Percentiles rank a stretch among this genome's conserved stretches.
These are phyloP conservation scores for Pollachius pollachius DNA, from an alignment of 2,113 vertebrate genomes.

Conservation along the genomic window DNA sequence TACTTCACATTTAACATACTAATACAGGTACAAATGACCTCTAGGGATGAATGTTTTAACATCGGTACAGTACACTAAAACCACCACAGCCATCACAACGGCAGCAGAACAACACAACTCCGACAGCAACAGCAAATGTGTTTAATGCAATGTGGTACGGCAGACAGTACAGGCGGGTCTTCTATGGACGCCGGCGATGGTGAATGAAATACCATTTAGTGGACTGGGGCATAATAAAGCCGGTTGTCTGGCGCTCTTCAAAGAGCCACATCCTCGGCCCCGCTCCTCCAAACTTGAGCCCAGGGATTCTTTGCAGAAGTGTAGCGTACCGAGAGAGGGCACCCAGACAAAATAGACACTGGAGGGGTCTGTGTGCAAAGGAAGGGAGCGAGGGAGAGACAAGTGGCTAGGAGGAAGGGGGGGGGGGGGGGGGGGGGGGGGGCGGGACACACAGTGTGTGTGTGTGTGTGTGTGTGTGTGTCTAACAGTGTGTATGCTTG, in stretches of 20 bases:
- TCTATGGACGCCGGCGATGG: slow-evolving; percentile 73
- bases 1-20: no score
- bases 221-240: slow-evolving; percentile 79
- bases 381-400: slow-evolving; percentile 47
- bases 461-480: slow-evolving; percentile 36
- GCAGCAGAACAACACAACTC: no score
- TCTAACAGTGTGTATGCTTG: neutral
- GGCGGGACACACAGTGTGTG: neutral
- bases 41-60: no score
- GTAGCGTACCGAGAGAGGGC: slow-evolving; percentile 71
- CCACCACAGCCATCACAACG: no score
- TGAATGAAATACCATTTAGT: slow-evolving; percentile 81
- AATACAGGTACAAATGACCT: no score
- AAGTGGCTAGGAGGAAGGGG: slow-evolving; percentile 33
- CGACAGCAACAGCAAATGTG: no score
- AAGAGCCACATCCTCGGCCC: slow-evolving; percentile 85
- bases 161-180: no score
- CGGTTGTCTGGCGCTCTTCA: slow-evolving; percentile 76
- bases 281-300: slow-evolving; percentile 80
- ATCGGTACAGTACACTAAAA: no score
- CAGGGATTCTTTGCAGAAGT: slow-evolving; percentile 76
- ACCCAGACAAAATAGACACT: slow-evolving; percentile 93
- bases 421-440: slow-evolving; percentile 19
- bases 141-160: no score
- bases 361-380: slow-evolving; percentile 71